These are phyloP conservation scores for Sander vitreus DNA, from an alignment of 2,113 vertebrate genomes.

Conservation along the genomic window DNA sequence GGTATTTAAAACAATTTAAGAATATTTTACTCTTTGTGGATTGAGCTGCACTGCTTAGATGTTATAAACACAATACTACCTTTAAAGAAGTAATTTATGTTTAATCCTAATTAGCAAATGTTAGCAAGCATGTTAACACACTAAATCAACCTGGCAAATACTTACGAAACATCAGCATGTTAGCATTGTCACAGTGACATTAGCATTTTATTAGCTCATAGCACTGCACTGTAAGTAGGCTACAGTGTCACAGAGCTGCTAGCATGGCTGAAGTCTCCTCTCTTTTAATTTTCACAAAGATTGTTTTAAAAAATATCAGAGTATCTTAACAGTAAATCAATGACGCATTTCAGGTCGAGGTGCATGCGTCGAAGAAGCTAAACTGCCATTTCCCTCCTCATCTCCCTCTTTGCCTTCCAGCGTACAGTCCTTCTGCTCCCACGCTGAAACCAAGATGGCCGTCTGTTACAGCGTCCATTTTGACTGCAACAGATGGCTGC, in stretches of 20 bases:
- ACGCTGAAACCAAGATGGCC: constrained; percentile 40
- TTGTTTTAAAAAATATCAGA: not conserved
- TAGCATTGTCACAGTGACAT: no score
- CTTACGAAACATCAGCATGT: not conserved
- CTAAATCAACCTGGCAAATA: not conserved
- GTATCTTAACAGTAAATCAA: not conserved
- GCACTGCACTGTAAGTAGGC: no score
- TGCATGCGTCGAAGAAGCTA: not conserved
- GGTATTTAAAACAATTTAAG: not conserved
- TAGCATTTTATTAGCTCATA: no score
- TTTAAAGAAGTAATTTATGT: not conserved
- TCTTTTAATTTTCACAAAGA: no score
- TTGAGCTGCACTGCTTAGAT: not conserved
- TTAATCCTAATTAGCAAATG: not conserved
- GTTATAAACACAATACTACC: not conserved
- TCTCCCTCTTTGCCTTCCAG: constrained; percentile 15
- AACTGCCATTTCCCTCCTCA: not conserved
- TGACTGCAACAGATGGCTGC: constrained; percentile 36
- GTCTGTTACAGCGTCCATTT: constrained; percentile 11
- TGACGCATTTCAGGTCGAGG: constrained; percentile 9
- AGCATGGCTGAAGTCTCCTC: no score
- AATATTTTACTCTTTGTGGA: not conserved
- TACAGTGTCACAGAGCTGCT: no score
- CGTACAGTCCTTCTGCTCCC: not conserved
- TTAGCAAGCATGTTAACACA: not conserved